Base-by-base conservation (phyloP, 2,888 invertebrate species). In the Linyphia triangularis region DNA sequence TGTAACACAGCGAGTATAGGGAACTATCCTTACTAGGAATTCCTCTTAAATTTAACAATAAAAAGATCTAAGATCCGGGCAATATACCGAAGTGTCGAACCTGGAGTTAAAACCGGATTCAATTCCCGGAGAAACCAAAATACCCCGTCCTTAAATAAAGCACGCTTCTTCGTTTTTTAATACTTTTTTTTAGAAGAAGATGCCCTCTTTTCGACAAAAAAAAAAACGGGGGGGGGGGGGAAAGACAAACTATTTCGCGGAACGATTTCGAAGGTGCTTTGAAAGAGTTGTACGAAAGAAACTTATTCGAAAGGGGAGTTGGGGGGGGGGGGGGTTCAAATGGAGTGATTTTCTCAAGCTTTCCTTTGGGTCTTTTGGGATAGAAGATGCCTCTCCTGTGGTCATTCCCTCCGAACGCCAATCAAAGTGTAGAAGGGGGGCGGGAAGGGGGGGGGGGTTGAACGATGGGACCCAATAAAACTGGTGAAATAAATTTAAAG, bases 321-420 rank as follows among this genome's bases (percentile, higher is more conserved):
- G 26, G 51, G 51, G 51, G 19, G 70, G 30, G 24, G 82, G 59
- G 16, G 40, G 61, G 72, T 43, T 78, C 72, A 72, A 82, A 83
- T 83, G 83, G 69, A 83, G 72, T 63, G 70, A 82, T 82, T 82
- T 82, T 57, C 61, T 40, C 70, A n/a, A 59, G 81, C 81, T 69
- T 81, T 67, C 37, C 33, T 28, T 57, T 37, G 70, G 40, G 83
- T 67, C 43, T 69, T 51, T n/a, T n/a, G n/a, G n/a, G n/a, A n/a
- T n/a, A 37, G 22, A 40, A 33, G 43, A 67, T 33, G 57, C 67
- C 28, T 79, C 69, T 67, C 69, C 51, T 57, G 83, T 40, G 83
- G 83, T 83, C 83, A 83, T 75, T n/a, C n/a, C 83, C 63, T 40
- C 40, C 61, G n/a, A n/a, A 65, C 43, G 33, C 63, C 83, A 83